A percentile compares a stretch with the other conserved stretches of the same genome.
phyloP scores from a whole-genome alignment of 1,140 invertebrate species.

The Drosophila truncata region DNA sequence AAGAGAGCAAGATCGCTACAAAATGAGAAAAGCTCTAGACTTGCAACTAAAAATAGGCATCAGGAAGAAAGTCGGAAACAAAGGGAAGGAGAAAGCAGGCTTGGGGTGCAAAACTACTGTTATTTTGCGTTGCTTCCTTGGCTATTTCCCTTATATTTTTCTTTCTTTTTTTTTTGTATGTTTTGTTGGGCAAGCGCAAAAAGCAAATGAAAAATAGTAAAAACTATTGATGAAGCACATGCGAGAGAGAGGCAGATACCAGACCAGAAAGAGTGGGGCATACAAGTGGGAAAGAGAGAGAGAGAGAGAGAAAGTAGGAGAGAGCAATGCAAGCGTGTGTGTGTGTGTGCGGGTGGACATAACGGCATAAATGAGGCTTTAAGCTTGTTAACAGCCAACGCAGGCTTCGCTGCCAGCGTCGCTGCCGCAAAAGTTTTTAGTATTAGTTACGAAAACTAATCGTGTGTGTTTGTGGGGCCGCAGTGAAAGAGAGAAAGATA shows the following conservation, averaged over 20 bases:
- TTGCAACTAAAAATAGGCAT: not conserved
- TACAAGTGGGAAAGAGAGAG: not conserved
- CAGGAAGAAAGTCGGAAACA: not conserved
- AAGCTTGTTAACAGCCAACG: constrained; percentile 73
- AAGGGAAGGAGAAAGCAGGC: constrained; percentile 4
- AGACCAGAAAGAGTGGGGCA: constrained; percentile 29
- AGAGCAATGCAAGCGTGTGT: constrained; percentile 10
- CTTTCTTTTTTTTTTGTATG: constrained; percentile 3
- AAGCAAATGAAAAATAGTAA: constrained; percentile 70
- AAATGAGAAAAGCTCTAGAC: not conserved
- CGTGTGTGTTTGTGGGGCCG: constrained; percentile 16
- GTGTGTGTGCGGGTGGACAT: constrained; percentile 65
- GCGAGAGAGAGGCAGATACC: constrained; percentile 45
- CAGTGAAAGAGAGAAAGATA: not conserved
- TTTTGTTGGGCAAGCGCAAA: constrained; percentile 33
- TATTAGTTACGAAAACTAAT: constrained; percentile 54
- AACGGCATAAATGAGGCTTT: constrained; percentile 83
- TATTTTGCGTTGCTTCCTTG: constrained; percentile 18
- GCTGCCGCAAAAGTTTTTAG: constrained; percentile 46
- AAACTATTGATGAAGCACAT: constrained; percentile 85
- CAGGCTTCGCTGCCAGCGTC: constrained; percentile 17
- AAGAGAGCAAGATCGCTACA: not conserved
- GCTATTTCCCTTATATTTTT: not conserved
- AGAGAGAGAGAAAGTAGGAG: constrained; percentile 11
- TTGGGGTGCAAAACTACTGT: constrained; percentile 30